These are phyloP conservation scores for Tenrec ecaudatus DNA, from an alignment of 2,113 vertebrate genomes.

Conservation along the genomic window DNA sequence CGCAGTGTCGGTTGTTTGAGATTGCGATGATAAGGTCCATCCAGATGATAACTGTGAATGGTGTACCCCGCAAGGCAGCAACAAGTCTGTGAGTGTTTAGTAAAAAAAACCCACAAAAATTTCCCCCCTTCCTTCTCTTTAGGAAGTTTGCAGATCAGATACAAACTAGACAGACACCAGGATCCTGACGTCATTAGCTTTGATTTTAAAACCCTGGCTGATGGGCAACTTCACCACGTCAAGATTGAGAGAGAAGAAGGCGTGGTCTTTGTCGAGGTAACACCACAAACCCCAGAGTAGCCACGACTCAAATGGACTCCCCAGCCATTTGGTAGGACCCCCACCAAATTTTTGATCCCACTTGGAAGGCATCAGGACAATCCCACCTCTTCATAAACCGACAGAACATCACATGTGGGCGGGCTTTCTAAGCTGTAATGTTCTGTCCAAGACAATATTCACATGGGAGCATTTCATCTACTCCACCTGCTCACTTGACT, in stretches of 20 bases:
- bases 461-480: not conserved
- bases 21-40: not conserved
- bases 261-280: slow-evolving; percentile 89
- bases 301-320: fast-evolving
- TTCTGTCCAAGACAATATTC: not conserved
- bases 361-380: not conserved
- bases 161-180: slow-evolving; percentile 87
- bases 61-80: not conserved
- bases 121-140: not conserved
- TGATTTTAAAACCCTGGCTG: slow-evolving; percentile 87
- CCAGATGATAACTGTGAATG: not conserved
- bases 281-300: not conserved
- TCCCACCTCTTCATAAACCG: not conserved
- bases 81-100: not conserved
- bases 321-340: not conserved
- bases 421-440: not conserved
- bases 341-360: not conserved
- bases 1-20: not conserved
- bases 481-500: not conserved
- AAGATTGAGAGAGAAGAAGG: slow-evolving; percentile 88
- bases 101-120: not conserved
- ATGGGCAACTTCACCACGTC: slow-evolving; percentile 88
- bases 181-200: slow-evolving; percentile 87
- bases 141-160: slow-evolving; percentile 92
- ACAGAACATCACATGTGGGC: not conserved